These are phyloP conservation scores for Rana temporaria DNA, from an alignment of 2,113 vertebrate species.

Conservation along the genomic window DNA sequence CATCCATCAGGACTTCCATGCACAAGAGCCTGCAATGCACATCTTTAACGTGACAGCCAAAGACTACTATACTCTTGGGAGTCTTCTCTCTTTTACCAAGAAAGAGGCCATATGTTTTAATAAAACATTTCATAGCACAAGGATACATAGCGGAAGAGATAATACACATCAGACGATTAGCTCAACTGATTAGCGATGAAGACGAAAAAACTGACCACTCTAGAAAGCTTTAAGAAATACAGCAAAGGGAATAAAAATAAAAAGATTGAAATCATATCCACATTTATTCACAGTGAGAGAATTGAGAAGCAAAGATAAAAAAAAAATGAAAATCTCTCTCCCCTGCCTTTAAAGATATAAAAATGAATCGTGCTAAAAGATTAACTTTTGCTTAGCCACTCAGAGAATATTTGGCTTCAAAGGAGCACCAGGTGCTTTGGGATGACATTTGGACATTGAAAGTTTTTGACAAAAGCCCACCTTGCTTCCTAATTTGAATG, in stretches of 20 bases:
- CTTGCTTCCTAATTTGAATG: background rate
- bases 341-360: constrained; percentile 19
- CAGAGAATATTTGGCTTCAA: constrained; percentile 37
- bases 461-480: background rate
- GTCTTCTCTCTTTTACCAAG: background rate
- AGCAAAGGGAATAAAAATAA: background rate
- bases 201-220: background rate
- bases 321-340: constrained; percentile 12
- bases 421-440: constrained; percentile 35
- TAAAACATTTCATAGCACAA: constrained; percentile 31
- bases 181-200: background rate
- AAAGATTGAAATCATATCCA: constrained; percentile 31
- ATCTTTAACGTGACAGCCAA: background rate
- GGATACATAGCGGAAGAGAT: background rate
- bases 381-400: constrained; percentile 41
- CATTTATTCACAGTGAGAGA: constrained; percentile 4
- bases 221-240: background rate
- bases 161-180: background rate
- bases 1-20: background rate
- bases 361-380: constrained; percentile 23
- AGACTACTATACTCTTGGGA: background rate
- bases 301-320: constrained; percentile 14
- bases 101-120: constrained; percentile 17
- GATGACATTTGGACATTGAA: constrained; percentile 45
- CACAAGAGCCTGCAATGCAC: background rate